Evolutionary conservation across 1,140 invertebrate species (phyloP), one percentile per base, ranked within the genome.

Genomic region (Cydia splendana): DNA sequence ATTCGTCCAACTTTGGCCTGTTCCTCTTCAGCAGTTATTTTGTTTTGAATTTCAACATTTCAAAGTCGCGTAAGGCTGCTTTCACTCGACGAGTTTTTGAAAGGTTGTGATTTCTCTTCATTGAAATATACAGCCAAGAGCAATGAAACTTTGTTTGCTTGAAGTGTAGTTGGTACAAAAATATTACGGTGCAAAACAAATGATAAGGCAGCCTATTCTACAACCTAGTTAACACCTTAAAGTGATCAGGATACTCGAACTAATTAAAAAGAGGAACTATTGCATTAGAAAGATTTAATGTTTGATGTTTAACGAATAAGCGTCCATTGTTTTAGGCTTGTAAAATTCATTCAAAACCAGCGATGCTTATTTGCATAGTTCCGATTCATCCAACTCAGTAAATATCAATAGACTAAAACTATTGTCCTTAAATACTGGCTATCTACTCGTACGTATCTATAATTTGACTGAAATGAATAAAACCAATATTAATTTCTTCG

Each of bases 1-100:
- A 87, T 85, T 83, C 82, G 82, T 28, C 67, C 75, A 86, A 88
- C 84, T 87, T 85, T 83, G 74, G 69, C 81, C 75, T 74, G 62
- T 75, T 67, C 62, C 65, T 76, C 76, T 38, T 65, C 77, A 82
- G 76, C 79, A 82, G 81, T 79, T 83, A 81, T 79, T 83, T 78
- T 82, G 78, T 84, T 84, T 81, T 80, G 79, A 77, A 81, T 84
- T 84, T 79, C 75, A 42, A 38, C 74, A 62, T 48, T 71, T 51
- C 65, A 76, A 76, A 76, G 77, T 78, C 77, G 57, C 24, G 67
- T 82, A 62, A 62, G 57, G 7, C 57, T 62, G 57, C 9, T 10
- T 24, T 62, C 57, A 24, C 18, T 24, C 20, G 20, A 24, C 20
- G 57, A 62, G 57, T 62, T 20, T 24, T 62, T 62, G 57, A 62